These are phyloP conservation scores for Octopus bimaculoides DNA, from an alignment of 1,140 invertebrate genomes.

Conservation along the genomic window DNA sequence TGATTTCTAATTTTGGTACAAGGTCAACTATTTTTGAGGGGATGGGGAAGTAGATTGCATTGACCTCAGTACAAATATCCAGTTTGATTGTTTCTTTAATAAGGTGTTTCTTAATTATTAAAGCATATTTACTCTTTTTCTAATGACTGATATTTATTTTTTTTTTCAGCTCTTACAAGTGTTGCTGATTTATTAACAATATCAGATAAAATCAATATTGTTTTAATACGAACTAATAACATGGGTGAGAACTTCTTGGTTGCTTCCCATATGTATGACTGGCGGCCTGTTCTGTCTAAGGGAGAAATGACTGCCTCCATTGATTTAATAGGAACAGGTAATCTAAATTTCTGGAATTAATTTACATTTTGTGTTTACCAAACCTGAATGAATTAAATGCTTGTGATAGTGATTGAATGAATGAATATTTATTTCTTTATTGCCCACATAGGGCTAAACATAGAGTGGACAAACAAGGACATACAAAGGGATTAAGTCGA, in stretches of 20 bases:
- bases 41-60: background rate
- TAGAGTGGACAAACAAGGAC: background rate
- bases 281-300: conserved; percentile 48
- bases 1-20: background rate
- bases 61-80: background rate
- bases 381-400: too few relatives aligned
- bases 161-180: conserved; percentile 42
- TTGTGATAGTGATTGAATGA: background rate
- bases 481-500: background rate
- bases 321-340: conserved; percentile 54
- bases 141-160: conserved; percentile 4
- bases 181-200: conserved; percentile 48
- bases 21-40: background rate
- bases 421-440: background rate
- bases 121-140: background rate
- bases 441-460: background rate
- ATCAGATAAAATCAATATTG: conserved; percentile 52
- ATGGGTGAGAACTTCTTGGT: conserved; percentile 52
- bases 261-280: conserved; percentile 54
- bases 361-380: background rate
- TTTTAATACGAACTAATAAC: conserved; percentile 50
- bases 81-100: background rate
- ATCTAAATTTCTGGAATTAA: background rate
- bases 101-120: background rate
- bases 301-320: conserved; percentile 40